A percentile compares a stretch with the other conserved stretches of the same genome.
phyloP scores from a whole-genome alignment of 2,888 invertebrate genomes.

The Nomada ferruginata region DNA sequence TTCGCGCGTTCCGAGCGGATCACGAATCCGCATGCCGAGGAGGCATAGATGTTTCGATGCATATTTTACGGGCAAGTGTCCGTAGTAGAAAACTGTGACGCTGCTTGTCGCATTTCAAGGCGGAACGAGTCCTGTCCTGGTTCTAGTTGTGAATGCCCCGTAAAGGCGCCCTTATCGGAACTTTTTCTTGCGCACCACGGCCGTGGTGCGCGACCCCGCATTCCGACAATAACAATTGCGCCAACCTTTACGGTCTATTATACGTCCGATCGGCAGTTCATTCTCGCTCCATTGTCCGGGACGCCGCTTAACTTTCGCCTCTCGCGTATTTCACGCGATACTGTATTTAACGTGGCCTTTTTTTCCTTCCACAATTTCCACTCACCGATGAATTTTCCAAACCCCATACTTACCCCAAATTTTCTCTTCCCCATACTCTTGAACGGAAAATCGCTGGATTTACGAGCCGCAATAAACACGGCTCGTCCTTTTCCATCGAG shows the following conservation, averaged over 20 bases:
- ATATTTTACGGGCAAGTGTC: constrained; percentile 40
- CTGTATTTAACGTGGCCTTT: constrained; percentile 12
- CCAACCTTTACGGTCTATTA: constrained; percentile 42
- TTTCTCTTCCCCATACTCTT: no score
- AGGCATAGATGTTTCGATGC: constrained; percentile 2
- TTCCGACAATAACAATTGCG: constrained; percentile 44
- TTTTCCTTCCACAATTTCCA: constrained; percentile 8
- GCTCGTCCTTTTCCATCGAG: no score
- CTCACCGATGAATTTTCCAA: background rate
- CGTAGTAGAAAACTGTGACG: constrained; percentile 34
- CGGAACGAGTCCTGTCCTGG: constrained; percentile 32
- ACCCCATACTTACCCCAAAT: no score
- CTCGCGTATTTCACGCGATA: constrained; percentile 8
- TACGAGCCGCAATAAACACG: no score
- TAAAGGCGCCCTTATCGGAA: constrained; percentile 55
- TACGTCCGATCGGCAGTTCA: constrained; percentile 56
- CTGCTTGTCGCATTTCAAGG: constrained; percentile 41
- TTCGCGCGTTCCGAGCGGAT: constrained; percentile 8
- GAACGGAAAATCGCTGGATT: no score
- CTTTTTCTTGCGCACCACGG: constrained; percentile 26
- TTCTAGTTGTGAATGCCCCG: constrained; percentile 50
- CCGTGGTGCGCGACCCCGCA: background rate
- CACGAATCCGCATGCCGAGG: constrained; percentile 13
- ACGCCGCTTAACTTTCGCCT: constrained; percentile 32
- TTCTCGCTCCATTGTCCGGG: constrained; percentile 25